Evolutionary conservation across 2,113 vertebrate genomes (phyloP).

Genomic region (Fulica atra): DNA sequence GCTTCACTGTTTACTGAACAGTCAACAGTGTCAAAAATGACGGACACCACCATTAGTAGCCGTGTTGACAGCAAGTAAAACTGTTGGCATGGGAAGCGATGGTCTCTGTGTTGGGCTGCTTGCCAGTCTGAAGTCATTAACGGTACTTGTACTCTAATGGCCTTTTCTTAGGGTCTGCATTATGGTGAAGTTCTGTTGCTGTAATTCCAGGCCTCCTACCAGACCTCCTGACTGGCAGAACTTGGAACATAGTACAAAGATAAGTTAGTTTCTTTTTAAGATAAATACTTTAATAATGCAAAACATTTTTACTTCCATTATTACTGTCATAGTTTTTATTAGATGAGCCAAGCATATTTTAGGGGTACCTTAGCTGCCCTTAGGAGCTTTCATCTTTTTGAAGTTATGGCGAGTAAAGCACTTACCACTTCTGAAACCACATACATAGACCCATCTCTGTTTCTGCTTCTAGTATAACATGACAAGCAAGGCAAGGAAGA

Average conservation of each 20-base stretch:
- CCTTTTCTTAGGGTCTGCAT: neutral
- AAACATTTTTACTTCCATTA: neutral
- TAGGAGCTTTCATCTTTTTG: neutral
- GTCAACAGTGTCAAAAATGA: neutral
- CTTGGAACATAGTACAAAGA: neutral
- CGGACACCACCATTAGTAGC: neutral
- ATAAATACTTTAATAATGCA: constrained; percentile 19
- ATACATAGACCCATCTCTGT: neutral
- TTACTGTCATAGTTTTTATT: neutral
- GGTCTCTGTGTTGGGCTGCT: neutral
- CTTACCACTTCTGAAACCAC: neutral
- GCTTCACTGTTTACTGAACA: neutral
- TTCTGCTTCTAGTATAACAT: neutral
- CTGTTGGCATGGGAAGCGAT: neutral
- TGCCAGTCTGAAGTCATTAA: constrained; percentile 31
- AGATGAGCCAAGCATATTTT: neutral
- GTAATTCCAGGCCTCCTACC: neutral
- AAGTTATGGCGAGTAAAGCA: neutral
- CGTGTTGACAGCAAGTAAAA: neutral
- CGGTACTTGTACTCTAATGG: neutral
- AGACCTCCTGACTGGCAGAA: neutral
- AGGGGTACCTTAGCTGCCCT: neutral
- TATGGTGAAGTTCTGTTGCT: neutral
- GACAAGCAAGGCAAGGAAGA: neutral
- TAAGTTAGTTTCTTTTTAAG: neutral